Base-by-base conservation (phyloP, 2,888 invertebrate species). In the Acronicta leporina region DNA sequence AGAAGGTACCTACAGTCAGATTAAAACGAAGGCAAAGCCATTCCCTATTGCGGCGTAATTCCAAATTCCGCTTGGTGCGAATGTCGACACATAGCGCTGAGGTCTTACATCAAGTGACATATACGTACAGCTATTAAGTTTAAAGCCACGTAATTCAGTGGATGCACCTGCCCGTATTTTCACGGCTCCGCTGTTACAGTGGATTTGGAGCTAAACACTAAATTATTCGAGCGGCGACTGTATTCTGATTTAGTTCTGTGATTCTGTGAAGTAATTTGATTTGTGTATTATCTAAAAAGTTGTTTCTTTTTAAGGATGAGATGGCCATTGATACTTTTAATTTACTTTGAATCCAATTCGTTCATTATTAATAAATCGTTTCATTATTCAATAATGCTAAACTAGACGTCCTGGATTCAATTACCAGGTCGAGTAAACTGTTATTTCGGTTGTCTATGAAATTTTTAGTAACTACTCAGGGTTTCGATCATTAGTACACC, bases 101-200 rank as follows among this genome's bases (percentile, higher is more conserved):
- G 79, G 80, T 77, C 79, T 80, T 83, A 79, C 74, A 73, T 79
- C 81, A 78, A 74, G 65, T 68, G 73, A 75, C 75, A 68, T 68
- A 68, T 75, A 68, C 53, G 64, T 81, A 77, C 74, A 68, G 79
- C 86, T 83, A 87, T 87, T 87, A 87, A 83, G 84, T 83, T 81
- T 75, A 81, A 76, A 82, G 82, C 87, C 83, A 75, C 83, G 84
- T 84, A 83, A 85, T 87, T 86, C 84, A 81, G 83, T 75, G 79
- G 83, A 85, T 88, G 87, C 87, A 88, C 87, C 89, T 88, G 87
- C 77, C 80, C 81, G 85, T 87, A 83, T 85, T 83, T 86, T 84
- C 86, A 85, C 79, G 80, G 79, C 71, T 69, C 63, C 73, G 67
- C 72, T 79, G 76, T 71, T 71, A 69, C 75, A 72, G 50, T 67